Evolutionary conservation across 2,888 invertebrate genomes (phyloP).

Genomic region (Erebia ligea): DNA sequence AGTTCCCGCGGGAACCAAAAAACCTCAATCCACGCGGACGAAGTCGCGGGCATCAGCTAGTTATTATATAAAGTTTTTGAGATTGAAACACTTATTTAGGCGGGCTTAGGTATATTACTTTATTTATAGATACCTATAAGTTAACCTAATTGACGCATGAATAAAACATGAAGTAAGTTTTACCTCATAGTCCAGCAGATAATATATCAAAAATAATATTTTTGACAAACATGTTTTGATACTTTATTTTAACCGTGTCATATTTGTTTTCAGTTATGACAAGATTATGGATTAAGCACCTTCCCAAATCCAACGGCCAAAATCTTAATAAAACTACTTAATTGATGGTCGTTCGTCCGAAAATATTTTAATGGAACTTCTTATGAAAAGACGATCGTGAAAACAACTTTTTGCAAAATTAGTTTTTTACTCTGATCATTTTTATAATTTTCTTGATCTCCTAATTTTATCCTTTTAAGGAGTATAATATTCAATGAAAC

Average conservation of each 20-base stretch:
- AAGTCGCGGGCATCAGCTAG: too few relatives aligned
- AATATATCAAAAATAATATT: too few relatives aligned
- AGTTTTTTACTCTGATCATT: not conserved
- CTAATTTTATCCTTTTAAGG: not conserved
- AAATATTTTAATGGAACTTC: constrained; percentile 13
- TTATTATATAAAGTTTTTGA: too few relatives aligned
- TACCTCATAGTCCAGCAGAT: too few relatives aligned
- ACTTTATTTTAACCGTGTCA: not conserved
- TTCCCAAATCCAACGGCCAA: not conserved
- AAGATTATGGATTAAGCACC: not conserved
- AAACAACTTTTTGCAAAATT: constrained; percentile 7
- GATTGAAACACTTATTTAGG: too few relatives aligned
- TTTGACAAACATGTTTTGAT: not conserved
- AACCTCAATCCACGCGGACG: too few relatives aligned
- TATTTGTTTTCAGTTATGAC: not conserved
- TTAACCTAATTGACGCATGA: too few relatives aligned
- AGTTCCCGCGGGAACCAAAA: too few relatives aligned
- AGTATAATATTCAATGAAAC: not conserved
- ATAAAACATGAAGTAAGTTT: too few relatives aligned
- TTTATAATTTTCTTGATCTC: not conserved
- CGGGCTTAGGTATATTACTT: too few relatives aligned
- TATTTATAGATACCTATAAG: too few relatives aligned
- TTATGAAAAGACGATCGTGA: constrained; percentile 2
- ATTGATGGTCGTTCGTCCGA: constrained; percentile 13
- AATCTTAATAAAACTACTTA: constrained; percentile 5